phyloP scores from a whole-genome alignment of 2,888 invertebrate species.

The Lasioglossum morio region DNA sequence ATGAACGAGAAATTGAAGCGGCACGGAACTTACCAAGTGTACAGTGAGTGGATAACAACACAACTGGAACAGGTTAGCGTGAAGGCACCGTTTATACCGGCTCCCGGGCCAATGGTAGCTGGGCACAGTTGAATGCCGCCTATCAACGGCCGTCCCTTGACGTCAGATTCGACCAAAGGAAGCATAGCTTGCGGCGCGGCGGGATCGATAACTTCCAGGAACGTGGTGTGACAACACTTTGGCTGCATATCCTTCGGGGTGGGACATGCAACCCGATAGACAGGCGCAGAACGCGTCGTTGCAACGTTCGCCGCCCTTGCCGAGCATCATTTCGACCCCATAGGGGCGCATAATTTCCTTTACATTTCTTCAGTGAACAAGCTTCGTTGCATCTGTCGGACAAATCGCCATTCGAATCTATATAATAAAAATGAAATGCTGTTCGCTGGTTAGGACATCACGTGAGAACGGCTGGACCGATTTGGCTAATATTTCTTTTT shows the following conservation, averaged over 20 bases:
- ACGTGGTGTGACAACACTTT: slow-evolving; percentile 40
- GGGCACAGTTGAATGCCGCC: slow-evolving; percentile 66
- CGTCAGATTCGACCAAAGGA: slow-evolving; percentile 71
- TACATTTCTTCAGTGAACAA: too few relatives aligned
- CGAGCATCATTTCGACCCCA: neutral
- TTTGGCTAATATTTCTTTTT: too few relatives aligned
- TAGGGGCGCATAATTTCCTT: neutral
- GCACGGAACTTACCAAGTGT: slow-evolving; percentile 80
- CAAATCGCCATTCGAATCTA: too few relatives aligned
- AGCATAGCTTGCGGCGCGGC: slow-evolving; percentile 57
- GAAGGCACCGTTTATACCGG: slow-evolving; percentile 78
- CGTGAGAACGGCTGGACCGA: too few relatives aligned
- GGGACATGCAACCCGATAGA: neutral
- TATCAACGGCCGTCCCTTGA: slow-evolving; percentile 63
- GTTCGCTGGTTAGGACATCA: too few relatives aligned
- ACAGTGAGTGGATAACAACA: slow-evolving; percentile 80
- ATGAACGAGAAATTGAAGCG: neutral
- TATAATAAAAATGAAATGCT: too few relatives aligned
- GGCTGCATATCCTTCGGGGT: slow-evolving; percentile 24
- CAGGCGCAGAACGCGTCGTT: slow-evolving; percentile 36
- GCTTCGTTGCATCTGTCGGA: too few relatives aligned
- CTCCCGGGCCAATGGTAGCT: slow-evolving; percentile 71
- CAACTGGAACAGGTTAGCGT: slow-evolving; percentile 78
- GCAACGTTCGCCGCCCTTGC: slow-evolving; percentile 15
- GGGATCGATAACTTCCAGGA: slow-evolving; percentile 66